Evolutionary conservation across 2,888 invertebrate species (phyloP), one percentile per base, ranked within the genome.

Genomic region (Aromia moschata): DNA sequence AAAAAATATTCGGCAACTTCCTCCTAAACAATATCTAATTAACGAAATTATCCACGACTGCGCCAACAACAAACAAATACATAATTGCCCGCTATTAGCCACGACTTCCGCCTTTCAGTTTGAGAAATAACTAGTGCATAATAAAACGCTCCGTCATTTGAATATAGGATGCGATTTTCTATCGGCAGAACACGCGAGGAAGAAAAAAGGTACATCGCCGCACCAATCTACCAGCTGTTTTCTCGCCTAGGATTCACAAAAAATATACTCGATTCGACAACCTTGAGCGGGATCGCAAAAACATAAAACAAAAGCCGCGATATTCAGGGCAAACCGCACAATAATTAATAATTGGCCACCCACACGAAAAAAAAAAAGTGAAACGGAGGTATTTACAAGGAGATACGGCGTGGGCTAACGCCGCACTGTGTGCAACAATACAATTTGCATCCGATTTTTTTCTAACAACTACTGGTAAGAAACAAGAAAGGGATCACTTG

Each of bases 401-500:
- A 33, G 33, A 2, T 33, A 33, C n/a, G 5, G 7, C n/a, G 11
- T 33, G n/a, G 33, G 33, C n/a, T 2, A 33, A 33, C 5, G n/a
- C 7, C 2, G 33, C n/a, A 33, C 5, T 33, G 5, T 33, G n/a
- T 33, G 33, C 11, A 11, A n/a, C n/a, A 33, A 33, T 11, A 33
- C 11, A 10, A 33, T n/a, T 25, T 9, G 25, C 25, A 25, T 25
- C 9, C 25, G 9, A 25, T 9, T n/a, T n/a, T n/a, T n/a, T n/a
- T n/a, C n/a, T n/a, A n/a, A n/a, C n/a, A n/a, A n/a, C n/a, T n/a
- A n/a, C n/a, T n/a, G n/a, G n/a, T n/a, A n/a, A n/a, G n/a, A n/a
- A n/a, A n/a, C n/a, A n/a, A n/a, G n/a, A n/a, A n/a, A n/a, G n/a
- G 12, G 10, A 17, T 20, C 37, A 57, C 56, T 38, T 57, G 51